Percentiles rank a stretch among this genome's conserved stretches.
Evolutionary conservation across 1,140 invertebrate genomes (phyloP).

Genomic region (Drosophila neocordata): DNA sequence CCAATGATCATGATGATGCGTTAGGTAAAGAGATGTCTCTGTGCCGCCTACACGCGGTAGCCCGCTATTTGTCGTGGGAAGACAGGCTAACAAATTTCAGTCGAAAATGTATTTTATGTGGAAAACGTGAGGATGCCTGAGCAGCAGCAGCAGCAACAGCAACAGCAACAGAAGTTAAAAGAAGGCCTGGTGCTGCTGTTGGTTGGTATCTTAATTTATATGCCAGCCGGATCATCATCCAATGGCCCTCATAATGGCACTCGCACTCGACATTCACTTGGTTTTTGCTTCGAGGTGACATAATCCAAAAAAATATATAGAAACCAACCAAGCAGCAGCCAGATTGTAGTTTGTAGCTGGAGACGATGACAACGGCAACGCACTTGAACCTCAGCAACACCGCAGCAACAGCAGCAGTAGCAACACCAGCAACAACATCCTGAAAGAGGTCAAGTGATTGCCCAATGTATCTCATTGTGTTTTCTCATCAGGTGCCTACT

Average conservation of each 20-base stretch:
- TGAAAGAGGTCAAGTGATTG: constrained; percentile 80
- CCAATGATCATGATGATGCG: constrained; percentile 55
- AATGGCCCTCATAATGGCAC: constrained; percentile 69
- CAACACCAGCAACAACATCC: constrained; percentile 68
- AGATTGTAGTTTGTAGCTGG: background rate
- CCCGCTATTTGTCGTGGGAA: constrained; percentile 59
- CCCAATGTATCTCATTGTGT: constrained; percentile 77
- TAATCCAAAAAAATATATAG: constrained; percentile 31
- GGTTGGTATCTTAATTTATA: constrained; percentile 66
- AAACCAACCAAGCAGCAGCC: constrained; percentile 18
- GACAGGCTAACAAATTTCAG: constrained; percentile 64
- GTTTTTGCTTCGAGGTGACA: constrained; percentile 35
- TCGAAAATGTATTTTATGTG: constrained; percentile 76
- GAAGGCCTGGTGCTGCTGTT: constrained; percentile 16
- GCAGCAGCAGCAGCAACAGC: too few species aligned
- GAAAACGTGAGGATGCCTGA: constrained; percentile 74
- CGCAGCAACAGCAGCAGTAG: constrained; percentile 12
- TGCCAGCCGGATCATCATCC: constrained; percentile 70
- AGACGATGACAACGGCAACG: constrained; percentile 31
- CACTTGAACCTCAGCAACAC: constrained; percentile 61
- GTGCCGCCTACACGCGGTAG: constrained; percentile 39
- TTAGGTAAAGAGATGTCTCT: constrained; percentile 39
- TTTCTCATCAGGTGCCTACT: constrained; percentile 74
- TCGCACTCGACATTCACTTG: constrained; percentile 50
- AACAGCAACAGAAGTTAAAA: constrained; percentile 2